A percentile compares a stretch with the other conserved stretches of the same genome.
phyloP scores from a whole-genome alignment of 2,113 vertebrate genomes.

The Etia nguti region DNA sequence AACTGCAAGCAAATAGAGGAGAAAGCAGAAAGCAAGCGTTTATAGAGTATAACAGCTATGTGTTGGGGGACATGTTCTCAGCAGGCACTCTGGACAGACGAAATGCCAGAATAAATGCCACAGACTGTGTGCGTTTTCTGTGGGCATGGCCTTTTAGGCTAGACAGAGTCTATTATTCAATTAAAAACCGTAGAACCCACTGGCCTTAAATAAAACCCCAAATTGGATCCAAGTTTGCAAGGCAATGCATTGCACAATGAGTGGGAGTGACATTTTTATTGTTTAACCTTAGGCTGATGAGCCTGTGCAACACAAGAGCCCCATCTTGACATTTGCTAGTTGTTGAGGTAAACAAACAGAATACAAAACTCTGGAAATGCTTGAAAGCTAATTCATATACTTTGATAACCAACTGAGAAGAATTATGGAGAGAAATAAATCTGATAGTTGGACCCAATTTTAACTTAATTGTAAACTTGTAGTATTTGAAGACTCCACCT shows the following conservation, averaged over 20 bases:
- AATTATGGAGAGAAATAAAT: not conserved
- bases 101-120: conserved; percentile 52
- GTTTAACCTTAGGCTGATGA: conserved; percentile 30
- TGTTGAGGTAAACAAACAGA: conserved; percentile 16
- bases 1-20: not conserved
- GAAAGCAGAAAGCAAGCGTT: not conserved
- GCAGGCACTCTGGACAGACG: conserved; percentile 7
- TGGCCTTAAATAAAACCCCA: conserved; percentile 7
- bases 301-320: not conserved
- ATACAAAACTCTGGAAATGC: not conserved
- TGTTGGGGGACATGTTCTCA: conserved; percentile 25
- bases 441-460: not conserved
- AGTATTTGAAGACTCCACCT: not conserved
- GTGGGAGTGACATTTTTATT: conserved; percentile 20
- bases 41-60: not conserved
- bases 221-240: conserved; percentile 13
- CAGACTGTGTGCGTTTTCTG: conserved; percentile 16
- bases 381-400: not conserved
- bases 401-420: not conserved
- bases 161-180: conserved; percentile 48
- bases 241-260: not conserved
- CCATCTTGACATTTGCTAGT: conserved; percentile 22
- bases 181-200: conserved; percentile 25
- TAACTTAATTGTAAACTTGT: not conserved
- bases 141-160: conserved; percentile 34